These are phyloP conservation scores for Beris morrisii DNA, from an alignment of 2,888 invertebrate species.

Conservation along the genomic window DNA sequence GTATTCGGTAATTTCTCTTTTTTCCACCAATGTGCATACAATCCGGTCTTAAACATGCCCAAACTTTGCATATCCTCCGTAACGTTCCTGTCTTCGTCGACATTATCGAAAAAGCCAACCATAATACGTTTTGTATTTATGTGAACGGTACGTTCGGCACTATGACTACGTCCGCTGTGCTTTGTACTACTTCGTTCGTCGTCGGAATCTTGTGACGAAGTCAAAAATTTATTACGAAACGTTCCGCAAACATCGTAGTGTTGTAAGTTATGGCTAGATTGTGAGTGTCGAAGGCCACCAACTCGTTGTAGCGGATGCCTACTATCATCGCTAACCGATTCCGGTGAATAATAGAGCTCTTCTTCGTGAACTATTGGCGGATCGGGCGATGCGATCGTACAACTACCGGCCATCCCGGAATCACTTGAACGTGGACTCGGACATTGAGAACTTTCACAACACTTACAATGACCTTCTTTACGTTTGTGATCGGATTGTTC, in stretches of 20 bases:
- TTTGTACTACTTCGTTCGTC: constrained; percentile 16
- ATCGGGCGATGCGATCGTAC: constrained; percentile 72
- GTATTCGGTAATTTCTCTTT: constrained; percentile 78
- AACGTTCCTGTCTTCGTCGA: constrained; percentile 34
- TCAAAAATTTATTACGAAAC: constrained; percentile 53
- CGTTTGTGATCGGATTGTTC: constrained; percentile 28
- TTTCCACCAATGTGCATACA: constrained; percentile 93
- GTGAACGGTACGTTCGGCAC: constrained; percentile 43
- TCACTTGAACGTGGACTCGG: constrained; percentile 73
- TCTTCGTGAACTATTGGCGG: constrained; percentile 49
- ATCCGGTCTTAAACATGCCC: constrained; percentile 72
- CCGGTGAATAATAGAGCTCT: constrained; percentile 40
- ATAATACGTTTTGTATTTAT: constrained; percentile 53
- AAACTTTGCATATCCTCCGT: constrained; percentile 42
- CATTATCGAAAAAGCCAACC: constrained; percentile 42
- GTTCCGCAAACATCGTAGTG: constrained; percentile 54
- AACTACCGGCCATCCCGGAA: constrained; percentile 85
- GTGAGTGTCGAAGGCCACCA: constrained; percentile 35
- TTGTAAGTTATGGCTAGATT: constrained; percentile 44
- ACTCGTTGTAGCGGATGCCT: background rate
- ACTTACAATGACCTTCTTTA: constrained; percentile 56
- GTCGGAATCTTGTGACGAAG: constrained; percentile 42
- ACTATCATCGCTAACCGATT: constrained; percentile 46
- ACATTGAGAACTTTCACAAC: constrained; percentile 65
- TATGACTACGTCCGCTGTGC: constrained; percentile 37